Conservation (phyloP, 1,140 invertebrate species). For the Scaptomyza pallida region DNA sequence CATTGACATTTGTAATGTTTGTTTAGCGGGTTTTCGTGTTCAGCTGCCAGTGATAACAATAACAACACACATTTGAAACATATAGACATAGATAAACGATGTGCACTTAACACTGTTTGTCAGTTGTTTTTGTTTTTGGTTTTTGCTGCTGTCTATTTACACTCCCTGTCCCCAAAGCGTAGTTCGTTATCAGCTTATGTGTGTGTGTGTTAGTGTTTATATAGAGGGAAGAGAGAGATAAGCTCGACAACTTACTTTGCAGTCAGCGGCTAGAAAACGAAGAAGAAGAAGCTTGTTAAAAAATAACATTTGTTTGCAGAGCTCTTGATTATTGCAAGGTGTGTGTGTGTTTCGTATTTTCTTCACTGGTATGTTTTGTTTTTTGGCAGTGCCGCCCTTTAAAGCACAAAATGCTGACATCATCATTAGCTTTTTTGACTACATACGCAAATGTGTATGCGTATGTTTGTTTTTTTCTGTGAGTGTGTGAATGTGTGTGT, state of each 20-base stretch:
- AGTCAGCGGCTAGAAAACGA: slow-evolving; percentile 18
- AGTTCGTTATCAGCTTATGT: slow-evolving; percentile 47
- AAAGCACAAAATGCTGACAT: slow-evolving; percentile 32
- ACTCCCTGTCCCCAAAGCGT: slow-evolving; percentile 23
- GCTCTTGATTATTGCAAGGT: slow-evolving; percentile 29
- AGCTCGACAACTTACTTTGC: slow-evolving; percentile 48
- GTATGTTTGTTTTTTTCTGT: background rate
- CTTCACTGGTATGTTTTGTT: slow-evolving; percentile 4
- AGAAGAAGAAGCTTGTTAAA: slow-evolving; percentile 33
- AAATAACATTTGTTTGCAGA: slow-evolving; percentile 52
- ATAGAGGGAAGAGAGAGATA: slow-evolving; percentile 45
- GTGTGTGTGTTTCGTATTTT: slow-evolving; percentile 12
- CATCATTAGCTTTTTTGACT: slow-evolving; percentile 16
- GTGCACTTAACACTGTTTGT: slow-evolving; percentile 17
- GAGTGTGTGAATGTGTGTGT: slow-evolving; percentile 1
- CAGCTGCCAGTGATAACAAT: slow-evolving; percentile 40
- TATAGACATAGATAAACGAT: slow-evolving; percentile 57
- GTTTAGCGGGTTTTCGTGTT: slow-evolving; percentile 43
- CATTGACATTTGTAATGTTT: slow-evolving; percentile 37
- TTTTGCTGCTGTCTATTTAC: slow-evolving; percentile 30
- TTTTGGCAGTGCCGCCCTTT: slow-evolving; percentile 34
- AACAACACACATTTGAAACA: slow-evolving; percentile 21
- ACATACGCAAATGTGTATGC: background rate
- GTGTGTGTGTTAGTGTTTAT: slow-evolving; percentile 6
- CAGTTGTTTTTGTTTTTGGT: slow-evolving; percentile 24